These are phyloP conservation scores for Caenorhabditis brenneri DNA, from an alignment of 1,140 invertebrate genomes.

Conservation along the genomic window DNA sequence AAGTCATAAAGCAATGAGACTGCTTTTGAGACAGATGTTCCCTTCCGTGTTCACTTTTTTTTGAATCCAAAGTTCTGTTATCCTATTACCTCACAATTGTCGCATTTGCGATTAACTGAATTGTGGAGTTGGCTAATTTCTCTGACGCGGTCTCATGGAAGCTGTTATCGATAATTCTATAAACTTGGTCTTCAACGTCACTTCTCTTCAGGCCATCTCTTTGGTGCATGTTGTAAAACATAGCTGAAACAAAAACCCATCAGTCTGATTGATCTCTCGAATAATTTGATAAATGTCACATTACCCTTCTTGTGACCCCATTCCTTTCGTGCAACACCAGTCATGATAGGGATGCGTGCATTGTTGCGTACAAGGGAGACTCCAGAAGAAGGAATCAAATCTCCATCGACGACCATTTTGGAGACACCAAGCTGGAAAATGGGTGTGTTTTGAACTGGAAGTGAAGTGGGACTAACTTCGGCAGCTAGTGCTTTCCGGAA, in stretches of 20 bases:
- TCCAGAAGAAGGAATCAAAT: constrained; percentile 62
- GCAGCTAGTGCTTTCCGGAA: constrained; percentile 66
- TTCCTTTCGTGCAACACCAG: constrained; percentile 67
- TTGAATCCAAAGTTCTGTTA: not conserved
- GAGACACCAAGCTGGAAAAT: constrained; percentile 66
- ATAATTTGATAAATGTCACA: not conserved
- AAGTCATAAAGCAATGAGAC: too few species aligned
- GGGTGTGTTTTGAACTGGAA: not conserved
- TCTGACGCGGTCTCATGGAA: constrained; percentile 54
- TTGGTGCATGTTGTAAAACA: constrained; percentile 62
- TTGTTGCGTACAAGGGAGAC: constrained; percentile 59
- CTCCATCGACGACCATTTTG: constrained; percentile 70
- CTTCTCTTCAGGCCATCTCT: not conserved
- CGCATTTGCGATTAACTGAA: constrained; percentile 66
- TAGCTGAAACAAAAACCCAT: constrained; percentile 56
- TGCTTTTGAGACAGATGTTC: too few species aligned
- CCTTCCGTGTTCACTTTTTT: too few species aligned
- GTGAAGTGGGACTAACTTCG: constrained; percentile 57
- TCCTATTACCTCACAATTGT: constrained; percentile 63
- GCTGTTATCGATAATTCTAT: constrained; percentile 46
- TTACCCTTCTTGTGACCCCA: constrained; percentile 71
- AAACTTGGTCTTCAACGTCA: constrained; percentile 46
- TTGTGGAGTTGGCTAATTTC: constrained; percentile 64
- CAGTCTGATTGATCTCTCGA: not conserved
- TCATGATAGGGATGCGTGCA: constrained; percentile 65